A percentile compares a stretch with the other conserved stretches of the same genome.
These are phyloP conservation scores for Leucopsar rothschildi DNA, from an alignment of 2,113 vertebrate species.

Conservation along the genomic window DNA sequence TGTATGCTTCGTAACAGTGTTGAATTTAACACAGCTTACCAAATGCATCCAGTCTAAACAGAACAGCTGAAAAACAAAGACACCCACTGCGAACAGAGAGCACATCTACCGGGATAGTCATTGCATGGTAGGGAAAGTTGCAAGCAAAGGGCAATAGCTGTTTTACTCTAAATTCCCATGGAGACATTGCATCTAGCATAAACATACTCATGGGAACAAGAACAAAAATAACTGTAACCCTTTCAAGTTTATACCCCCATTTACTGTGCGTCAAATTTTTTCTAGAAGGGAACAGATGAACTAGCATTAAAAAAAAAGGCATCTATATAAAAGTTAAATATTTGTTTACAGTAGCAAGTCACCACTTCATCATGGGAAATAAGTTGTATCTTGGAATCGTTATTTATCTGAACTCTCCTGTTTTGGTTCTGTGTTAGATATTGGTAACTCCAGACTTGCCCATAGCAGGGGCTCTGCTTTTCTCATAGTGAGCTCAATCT, in stretches of 20 bases:
- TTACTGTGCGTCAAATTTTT: neutral
- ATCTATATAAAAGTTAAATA: constrained; percentile 32
- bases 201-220: neutral
- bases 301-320: constrained; percentile 25
- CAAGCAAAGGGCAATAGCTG: neutral
- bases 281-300: constrained; percentile 24
- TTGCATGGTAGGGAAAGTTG: neutral
- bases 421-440: constrained; percentile 69
- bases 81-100: neutral
- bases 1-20: neutral
- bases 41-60: neutral
- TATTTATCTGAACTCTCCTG: constrained; percentile 63
- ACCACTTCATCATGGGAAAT: constrained; percentile 41
- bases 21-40: neutral
- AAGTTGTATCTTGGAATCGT: neutral
- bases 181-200: neutral
- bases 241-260: neutral
- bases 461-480: constrained; percentile 91
- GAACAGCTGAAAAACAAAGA: neutral
- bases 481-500: constrained; percentile 91
- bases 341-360: constrained; percentile 70
- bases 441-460: constrained; percentile 90
- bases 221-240: neutral
- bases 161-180: neutral
- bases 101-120: neutral